Percentiles rank a stretch among this genome's conserved stretches.
Conservation (phyloP, 1,140 invertebrate genomes). For the Diabrotica virgifera region DNA sequence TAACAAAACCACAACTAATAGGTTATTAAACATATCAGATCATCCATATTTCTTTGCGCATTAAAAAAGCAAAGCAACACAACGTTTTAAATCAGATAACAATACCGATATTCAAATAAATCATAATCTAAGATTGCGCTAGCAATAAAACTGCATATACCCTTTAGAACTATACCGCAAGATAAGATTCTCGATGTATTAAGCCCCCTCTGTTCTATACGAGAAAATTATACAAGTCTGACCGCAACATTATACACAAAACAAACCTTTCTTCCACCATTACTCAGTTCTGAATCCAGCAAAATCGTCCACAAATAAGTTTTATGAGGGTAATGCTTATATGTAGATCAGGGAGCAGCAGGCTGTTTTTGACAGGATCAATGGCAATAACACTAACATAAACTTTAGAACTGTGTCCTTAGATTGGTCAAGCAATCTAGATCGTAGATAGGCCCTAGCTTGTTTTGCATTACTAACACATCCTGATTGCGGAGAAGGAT, state of each 20-base stretch:
- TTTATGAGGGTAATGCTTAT: constrained; percentile 28
- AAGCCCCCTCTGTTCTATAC: constrained; percentile 26
- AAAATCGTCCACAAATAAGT: constrained; percentile 32
- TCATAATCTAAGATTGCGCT: constrained; percentile 11
- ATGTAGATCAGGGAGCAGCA: constrained; percentile 25
- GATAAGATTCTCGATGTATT: constrained; percentile 23
- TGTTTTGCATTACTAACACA: constrained; percentile 35
- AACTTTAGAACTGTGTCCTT: constrained; percentile 40
- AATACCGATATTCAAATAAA: constrained; percentile 20
- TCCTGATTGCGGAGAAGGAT: constrained; percentile 21
- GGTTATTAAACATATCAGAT: constrained; percentile 13
- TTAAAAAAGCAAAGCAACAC: not conserved
- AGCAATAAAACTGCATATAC: constrained; percentile 6
- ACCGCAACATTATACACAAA: constrained; percentile 28
- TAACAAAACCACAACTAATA: not conserved
- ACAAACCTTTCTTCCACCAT: constrained; percentile 31
- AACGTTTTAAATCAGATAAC: constrained; percentile 9
- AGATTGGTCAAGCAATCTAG: constrained; percentile 43
- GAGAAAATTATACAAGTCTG: constrained; percentile 34
- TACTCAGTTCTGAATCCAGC: constrained; percentile 33
- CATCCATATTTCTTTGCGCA: constrained; percentile 1
- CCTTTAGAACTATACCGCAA: constrained; percentile 14
- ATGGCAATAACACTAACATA: constrained; percentile 39
- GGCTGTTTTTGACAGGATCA: constrained; percentile 36
- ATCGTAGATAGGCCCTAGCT: constrained; percentile 28